phyloP scores from a whole-genome alignment of 2,797 vertebrate genomes.

The Crocodylus rhombifer region DNA sequence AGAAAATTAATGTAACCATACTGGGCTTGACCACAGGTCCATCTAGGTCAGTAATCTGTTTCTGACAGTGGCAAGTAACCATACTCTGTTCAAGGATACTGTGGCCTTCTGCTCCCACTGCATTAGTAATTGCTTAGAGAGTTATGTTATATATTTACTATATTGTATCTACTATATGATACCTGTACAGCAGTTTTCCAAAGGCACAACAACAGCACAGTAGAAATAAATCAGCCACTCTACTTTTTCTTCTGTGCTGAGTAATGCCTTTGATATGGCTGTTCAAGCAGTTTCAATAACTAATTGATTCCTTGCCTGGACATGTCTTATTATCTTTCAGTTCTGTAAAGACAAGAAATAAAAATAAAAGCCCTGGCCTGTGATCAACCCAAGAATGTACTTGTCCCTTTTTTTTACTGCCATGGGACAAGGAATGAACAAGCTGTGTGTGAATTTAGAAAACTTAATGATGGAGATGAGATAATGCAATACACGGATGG shows the following conservation, averaged over 20 bases:
- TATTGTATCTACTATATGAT: neutral
- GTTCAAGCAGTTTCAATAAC: neutral
- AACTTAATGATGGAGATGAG: neutral
- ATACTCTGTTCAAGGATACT: accelerated
- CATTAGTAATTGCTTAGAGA: neutral
- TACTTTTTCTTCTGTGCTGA: neutral
- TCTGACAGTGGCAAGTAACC: neutral
- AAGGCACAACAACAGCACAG: neutral
- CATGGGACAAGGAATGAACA: neutral
- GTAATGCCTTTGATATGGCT: neutral
- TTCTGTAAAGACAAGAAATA: neutral
- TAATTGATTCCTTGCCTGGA: neutral
- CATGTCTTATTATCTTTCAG: neutral
- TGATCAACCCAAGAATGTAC: neutral
- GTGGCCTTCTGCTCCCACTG: neutral
- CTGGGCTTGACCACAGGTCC: too few species aligned
- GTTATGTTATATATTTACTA: neutral
- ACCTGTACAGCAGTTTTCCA: neutral
- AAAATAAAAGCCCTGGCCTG: neutral
- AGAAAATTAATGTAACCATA: too few species aligned
- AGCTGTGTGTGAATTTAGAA: neutral
- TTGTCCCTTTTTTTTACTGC: neutral
- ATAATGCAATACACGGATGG: neutral
- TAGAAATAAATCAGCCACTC: neutral
- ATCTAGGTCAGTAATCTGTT: too few species aligned